A percentile compares a stretch with the other conserved stretches of the same genome.
These are phyloP conservation scores for Labrus mixtus DNA, from an alignment of 2,113 vertebrate species.

Conservation along the genomic window DNA sequence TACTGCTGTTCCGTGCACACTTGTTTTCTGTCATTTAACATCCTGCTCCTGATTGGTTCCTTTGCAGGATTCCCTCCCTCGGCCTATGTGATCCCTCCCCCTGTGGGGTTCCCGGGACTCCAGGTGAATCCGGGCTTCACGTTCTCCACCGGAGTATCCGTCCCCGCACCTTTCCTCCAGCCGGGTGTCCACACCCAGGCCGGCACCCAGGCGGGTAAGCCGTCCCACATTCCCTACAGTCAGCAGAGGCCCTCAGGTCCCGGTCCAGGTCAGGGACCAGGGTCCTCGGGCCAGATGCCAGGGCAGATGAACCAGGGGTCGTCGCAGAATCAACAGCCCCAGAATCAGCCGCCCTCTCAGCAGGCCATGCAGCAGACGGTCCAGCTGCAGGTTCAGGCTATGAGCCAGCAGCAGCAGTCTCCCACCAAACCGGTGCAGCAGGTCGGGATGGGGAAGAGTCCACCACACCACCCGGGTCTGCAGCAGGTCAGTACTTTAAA, in stretches of 20 bases:
- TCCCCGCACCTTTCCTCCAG: conserved; percentile 94
- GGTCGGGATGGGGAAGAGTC: conserved; percentile 90
- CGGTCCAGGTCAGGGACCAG: conserved; percentile 85
- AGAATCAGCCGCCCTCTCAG: conserved; percentile 85
- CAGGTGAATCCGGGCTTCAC: conserved; percentile 94
- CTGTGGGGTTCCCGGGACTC: conserved; percentile 91
- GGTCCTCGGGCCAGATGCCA: conserved; percentile 87
- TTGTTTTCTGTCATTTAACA: neutral
- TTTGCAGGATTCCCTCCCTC: conserved; percentile 94
- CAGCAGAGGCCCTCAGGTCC: conserved; percentile 97
- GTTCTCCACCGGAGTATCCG: conserved; percentile 93
- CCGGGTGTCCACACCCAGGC: conserved; percentile 89
- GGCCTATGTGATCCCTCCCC: conserved; percentile 94
- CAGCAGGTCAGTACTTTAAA: conserved; percentile 85
- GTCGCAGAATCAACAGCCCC: conserved; percentile 87
- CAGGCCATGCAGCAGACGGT: conserved; percentile 85
- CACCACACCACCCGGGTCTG: conserved; percentile 91
- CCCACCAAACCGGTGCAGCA: conserved; percentile 90
- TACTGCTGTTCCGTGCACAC: neutral
- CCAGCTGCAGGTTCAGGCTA: conserved; percentile 91
- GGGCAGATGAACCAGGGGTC: conserved; percentile 90
- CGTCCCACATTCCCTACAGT: conserved; percentile 98
- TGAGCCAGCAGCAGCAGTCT: conserved; percentile 88
- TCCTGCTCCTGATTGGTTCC: conserved; percentile 9
- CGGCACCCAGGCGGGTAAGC: conserved; percentile 91